phyloP scores from a whole-genome alignment of 2,797 vertebrate genomes.

The Pangasius djambal region DNA sequence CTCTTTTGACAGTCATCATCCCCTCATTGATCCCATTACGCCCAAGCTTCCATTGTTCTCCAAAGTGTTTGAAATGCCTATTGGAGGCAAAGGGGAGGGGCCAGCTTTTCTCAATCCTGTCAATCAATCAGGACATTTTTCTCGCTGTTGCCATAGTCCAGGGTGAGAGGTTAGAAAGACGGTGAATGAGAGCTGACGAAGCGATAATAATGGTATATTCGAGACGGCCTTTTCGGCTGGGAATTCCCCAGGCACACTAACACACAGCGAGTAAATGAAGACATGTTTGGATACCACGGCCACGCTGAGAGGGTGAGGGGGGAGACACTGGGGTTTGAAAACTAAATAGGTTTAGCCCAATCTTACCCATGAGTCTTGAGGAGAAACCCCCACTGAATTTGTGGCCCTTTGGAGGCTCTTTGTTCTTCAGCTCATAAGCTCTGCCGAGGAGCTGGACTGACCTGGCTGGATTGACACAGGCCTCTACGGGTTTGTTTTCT shows the following conservation, averaged over 20 bases:
- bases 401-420: constrained; percentile 54
- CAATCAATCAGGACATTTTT: constrained; percentile 99
- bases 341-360: constrained; percentile 90
- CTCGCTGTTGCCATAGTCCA: constrained; percentile 97
- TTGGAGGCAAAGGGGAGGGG: constrained; percentile 80
- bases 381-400: constrained; percentile 52
- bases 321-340: constrained; percentile 82
- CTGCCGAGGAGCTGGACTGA: constrained; percentile 53
- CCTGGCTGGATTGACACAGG: constrained; percentile 55
- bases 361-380: constrained; percentile 82
- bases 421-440: constrained; percentile 57
- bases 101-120: constrained; percentile 91
- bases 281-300: constrained; percentile 94
- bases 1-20: constrained; percentile 98
- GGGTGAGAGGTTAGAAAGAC: constrained; percentile 98
- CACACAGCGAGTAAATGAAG: constrained; percentile 97
- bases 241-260: constrained; percentile 82
- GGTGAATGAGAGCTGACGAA: constrained; percentile 93
- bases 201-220: constrained; percentile 90
- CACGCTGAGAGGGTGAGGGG: constrained; percentile 84
- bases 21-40: constrained; percentile 99
- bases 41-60: constrained; percentile 78
- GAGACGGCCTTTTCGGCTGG: constrained; percentile 82
- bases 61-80: constrained; percentile 98
- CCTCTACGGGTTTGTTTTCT: constrained; percentile 54